Conservation (phyloP, 1,140 invertebrate species). For the Penaeus vannamei region DNA sequence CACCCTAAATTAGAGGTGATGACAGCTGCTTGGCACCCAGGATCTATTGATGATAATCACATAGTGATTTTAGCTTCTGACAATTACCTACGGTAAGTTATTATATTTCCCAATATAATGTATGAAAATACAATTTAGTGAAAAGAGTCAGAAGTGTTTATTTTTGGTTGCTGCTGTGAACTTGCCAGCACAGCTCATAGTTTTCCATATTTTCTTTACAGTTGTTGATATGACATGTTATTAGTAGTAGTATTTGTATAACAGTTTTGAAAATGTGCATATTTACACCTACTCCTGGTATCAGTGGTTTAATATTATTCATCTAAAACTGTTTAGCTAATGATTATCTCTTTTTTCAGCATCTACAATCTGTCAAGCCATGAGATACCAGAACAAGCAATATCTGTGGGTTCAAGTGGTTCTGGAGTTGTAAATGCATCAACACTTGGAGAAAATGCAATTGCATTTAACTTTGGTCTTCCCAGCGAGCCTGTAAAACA, state of each 20-base stretch:
- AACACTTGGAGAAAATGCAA: slow-evolving; percentile 37
- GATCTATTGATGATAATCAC: slow-evolving; percentile 62
- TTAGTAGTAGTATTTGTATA: not conserved
- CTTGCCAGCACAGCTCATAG: no score
- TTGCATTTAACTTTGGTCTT: slow-evolving; percentile 40
- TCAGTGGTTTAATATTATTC: no score
- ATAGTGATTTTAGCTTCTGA: slow-evolving; percentile 59
- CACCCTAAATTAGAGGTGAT: slow-evolving; percentile 61
- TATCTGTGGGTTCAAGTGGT: slow-evolving; percentile 20
- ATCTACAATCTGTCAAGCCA: slow-evolving; percentile 28
- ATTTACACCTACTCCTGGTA: not conserved
- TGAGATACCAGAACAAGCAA: slow-evolving; percentile 49
- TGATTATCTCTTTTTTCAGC: not conserved
- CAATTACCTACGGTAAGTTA: slow-evolving; percentile 53
- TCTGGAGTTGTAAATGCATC: slow-evolving; percentile 31
- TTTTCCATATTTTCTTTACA: no score
- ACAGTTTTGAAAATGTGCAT: not conserved
- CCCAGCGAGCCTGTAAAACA: slow-evolving; percentile 26
- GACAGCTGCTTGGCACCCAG: slow-evolving; percentile 60
- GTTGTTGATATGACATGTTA: no score
- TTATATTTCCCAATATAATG: not conserved
- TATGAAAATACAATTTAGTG: no score
- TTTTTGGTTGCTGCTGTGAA: no score
- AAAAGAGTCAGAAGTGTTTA: no score
- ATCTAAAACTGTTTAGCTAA: not conserved